Conservation (phyloP, 2,888 invertebrate species). For the Phortica okadai region DNA sequence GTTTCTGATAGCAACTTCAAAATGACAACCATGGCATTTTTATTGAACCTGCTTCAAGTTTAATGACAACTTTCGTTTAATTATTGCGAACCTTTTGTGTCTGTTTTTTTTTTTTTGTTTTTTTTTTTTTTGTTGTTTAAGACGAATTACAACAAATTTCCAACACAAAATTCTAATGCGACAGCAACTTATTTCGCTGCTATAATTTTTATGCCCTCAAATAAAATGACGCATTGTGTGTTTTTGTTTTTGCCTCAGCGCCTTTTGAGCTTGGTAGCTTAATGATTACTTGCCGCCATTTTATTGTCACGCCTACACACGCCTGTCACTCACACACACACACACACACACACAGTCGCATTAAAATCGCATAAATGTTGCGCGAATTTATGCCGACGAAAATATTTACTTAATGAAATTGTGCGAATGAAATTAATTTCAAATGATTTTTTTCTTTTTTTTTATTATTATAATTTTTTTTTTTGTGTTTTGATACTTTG, state of each 20-base stretch:
- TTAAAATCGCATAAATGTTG: conserved; percentile 29
- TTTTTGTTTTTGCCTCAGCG: no score
- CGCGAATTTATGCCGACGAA: conserved; percentile 45
- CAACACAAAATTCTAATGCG: not conserved
- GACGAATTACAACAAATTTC: conserved; percentile 1
- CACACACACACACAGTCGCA: not conserved
- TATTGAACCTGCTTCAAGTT: not conserved
- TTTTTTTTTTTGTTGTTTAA: not conserved
- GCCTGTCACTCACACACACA: no score
- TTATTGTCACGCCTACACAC: no score
- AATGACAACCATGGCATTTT: not conserved
- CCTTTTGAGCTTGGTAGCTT: no score
- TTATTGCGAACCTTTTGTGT: not conserved
- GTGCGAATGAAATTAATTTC: conserved; percentile 68
- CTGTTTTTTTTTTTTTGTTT: not conserved
- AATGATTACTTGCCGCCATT: no score
- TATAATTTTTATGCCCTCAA: no score
- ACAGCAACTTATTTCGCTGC: no score
- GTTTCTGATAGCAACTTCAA: conserved; percentile 1
- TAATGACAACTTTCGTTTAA: not conserved
- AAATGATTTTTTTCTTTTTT: conserved; percentile 36
- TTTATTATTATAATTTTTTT: not conserved
- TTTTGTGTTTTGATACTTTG: no score
- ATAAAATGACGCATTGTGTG: no score
- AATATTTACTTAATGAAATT: conserved; percentile 69